phyloP scores from a whole-genome alignment of 23 tunicate genomes.

The Clavelina lepadiformis region DNA sequence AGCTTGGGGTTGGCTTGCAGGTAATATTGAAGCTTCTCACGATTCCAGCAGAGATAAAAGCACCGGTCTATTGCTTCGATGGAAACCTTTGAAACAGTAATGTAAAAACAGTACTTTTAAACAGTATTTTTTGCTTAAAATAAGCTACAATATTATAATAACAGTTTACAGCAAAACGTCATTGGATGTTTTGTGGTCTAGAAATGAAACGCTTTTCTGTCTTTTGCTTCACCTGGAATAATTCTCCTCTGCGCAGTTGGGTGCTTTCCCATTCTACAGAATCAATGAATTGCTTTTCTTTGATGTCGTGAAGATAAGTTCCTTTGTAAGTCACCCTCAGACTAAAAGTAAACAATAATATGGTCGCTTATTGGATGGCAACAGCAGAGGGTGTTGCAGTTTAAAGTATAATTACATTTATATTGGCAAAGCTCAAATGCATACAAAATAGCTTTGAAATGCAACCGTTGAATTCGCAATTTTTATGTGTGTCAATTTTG shows the following conservation, averaged over 20 bases:
- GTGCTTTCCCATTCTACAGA: constrained; percentile 81
- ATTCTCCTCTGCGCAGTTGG: constrained; percentile 69
- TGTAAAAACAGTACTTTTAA: not conserved
- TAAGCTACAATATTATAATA: not conserved
- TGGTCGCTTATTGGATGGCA: no score
- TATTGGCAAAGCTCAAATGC: no score
- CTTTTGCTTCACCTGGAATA: constrained; percentile 97
- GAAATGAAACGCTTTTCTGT: no score
- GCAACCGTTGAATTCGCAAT: no score
- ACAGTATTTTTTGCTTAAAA: not conserved
- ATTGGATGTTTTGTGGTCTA: no score
- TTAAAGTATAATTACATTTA: no score
- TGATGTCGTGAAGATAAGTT: constrained; percentile 59
- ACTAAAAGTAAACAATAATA: constrained; percentile 19
- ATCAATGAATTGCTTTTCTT: constrained; percentile 74
- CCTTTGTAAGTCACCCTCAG: constrained; percentile 75
- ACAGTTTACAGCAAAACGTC: not conserved
- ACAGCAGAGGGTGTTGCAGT: no score
- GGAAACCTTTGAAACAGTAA: constrained; percentile 54
- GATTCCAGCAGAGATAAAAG: constrained; percentile 87
- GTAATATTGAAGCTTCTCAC: constrained; percentile 80
- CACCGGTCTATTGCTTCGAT: constrained; percentile 87
- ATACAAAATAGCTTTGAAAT: no score
- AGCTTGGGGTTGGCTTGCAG: constrained; percentile 76
- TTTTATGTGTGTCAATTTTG: no score